Evolutionary conservation across 2,113 vertebrate species (phyloP), one percentile per base, ranked within the genome.

Genomic region (Hypomesus transpacificus): DNA sequence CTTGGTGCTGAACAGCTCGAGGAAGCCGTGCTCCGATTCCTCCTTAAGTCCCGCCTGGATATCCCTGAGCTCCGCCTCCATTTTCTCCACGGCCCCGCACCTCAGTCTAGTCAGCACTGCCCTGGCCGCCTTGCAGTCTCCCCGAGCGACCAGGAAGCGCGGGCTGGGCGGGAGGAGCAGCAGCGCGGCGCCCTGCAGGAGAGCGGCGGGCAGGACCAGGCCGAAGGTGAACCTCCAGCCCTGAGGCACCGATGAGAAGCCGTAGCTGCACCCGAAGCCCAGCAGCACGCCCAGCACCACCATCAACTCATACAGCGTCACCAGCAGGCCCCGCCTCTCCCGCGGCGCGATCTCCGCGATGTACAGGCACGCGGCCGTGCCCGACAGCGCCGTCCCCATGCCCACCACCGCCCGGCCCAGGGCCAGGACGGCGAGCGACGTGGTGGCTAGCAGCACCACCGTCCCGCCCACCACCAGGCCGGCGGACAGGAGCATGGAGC

Each of bases 221-320:
- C 92, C 92, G 53, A 98, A 96, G 75, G 95, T 97, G 50, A 95
- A 98, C 6, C 92, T 93, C 97, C 96, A 98, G 28, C 97, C 96
- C 0, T 90, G 82, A 61, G 88, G 84, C 24, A 94, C 0, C 0
- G 78, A 86, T 67, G 95, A 87, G 74, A 98, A 98, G 0, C 85
- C 90, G 0, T 95, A 98, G 79, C 97, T 96, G 70, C 94, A 92
- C 84, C 95, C 88, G 50, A 98, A 98, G 74, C 95, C 96, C 58
- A 94, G 87, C 75, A 98, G 94, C 17, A 98, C 93, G 18, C 97
- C 97, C 0, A 86, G 83, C 16, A 98, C 97, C 70, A 98, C 87
- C 97, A 97, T 97, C 64, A 98, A 87, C 82, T 98, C 96, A 20
- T 95, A 97, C 66, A 98, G 81, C 0, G 95, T 97, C 24, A 98